Evolutionary conservation across 1,140 invertebrate genomes (phyloP), one percentile per base, ranked within the genome.

Genomic region (Stegodyphus dumicola): DNA sequence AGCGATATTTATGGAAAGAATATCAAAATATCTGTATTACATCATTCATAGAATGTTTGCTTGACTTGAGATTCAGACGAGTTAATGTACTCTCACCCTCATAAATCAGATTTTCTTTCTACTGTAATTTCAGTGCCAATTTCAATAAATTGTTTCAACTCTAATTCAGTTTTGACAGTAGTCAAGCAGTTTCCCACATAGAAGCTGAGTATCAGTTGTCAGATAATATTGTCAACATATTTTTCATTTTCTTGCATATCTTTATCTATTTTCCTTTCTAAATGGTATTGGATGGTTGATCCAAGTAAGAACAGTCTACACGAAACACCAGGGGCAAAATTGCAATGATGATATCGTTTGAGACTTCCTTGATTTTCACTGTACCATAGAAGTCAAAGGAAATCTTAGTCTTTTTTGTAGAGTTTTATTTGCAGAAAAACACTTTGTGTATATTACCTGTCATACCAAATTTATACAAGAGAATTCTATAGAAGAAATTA

Each of bases 401-500:
- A 67, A 67, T 67, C 1, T 15, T n/a, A 1, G n/a, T 67, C 15
- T 7, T 17, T 7, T 15, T 15, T 17, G 7, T 9, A 7, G 13
- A 67, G 13, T 5, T n/a, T 67, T 17, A 17, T 67, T 67, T 67
- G 65, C 7, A 67, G n/a, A 18, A 67, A 67, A 7, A n/a, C 65
- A 5, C 1, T 15, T 74, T 74, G 48, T 17, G 48, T 74, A 7
- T 74, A 48, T 74, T 7, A 49, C 9, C 18, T 53, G 6, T 51
- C 2, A 74, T 11, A 33, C 48, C 71, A 51, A 74, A 49, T 74
- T 53, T 49, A 11, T 74, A n/a, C 52, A 13, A 17, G 71, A 4
- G 71, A 53, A 74, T 33, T 51, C 17, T 49, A 91, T 81, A 0
- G 87, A 51, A 9, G 90, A 89, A 74, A 74, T n/a, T 53, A 51